Conservation (phyloP, 1,140 invertebrate species). For the Coenobita brevimanus region DNA sequence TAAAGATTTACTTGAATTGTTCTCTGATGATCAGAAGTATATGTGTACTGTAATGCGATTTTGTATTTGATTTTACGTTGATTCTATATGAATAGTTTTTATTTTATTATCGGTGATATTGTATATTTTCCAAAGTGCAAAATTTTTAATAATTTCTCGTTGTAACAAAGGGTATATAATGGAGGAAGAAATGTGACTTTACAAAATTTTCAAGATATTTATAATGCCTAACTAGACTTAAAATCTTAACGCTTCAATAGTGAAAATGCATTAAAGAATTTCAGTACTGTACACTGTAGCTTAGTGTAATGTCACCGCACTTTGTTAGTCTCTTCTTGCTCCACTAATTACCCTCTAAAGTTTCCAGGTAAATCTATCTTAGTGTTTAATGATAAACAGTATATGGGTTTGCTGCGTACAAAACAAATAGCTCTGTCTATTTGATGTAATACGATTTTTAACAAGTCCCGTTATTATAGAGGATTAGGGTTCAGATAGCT, state of each 20-base stretch:
- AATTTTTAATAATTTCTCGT: slow-evolving; percentile 58
- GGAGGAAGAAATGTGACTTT: slow-evolving; percentile 20
- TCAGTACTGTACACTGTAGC: slow-evolving; percentile 7
- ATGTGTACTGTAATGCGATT: neutral
- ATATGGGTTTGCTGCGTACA: slow-evolving; percentile 66
- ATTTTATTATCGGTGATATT: slow-evolving; percentile 59
- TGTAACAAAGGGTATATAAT: slow-evolving; percentile 47
- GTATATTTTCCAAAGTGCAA: slow-evolving; percentile 65
- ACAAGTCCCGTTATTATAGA: slow-evolving; percentile 62
- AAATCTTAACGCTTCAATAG: too few species aligned
- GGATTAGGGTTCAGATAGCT: slow-evolving; percentile 66
- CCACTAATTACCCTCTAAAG: slow-evolving; percentile 30
- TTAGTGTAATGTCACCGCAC: neutral
- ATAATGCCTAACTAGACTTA: neutral
- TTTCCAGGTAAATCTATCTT: slow-evolving; percentile 64
- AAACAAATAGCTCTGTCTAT: slow-evolving; percentile 64
- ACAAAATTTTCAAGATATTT: neutral
- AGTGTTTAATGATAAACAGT: slow-evolving; percentile 64
- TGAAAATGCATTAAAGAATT: slow-evolving; percentile 8
- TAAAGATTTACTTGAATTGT: slow-evolving; percentile 1
- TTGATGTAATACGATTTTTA: slow-evolving; percentile 67
- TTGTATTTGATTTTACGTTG: slow-evolving; percentile 41
- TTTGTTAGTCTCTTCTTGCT: slow-evolving; percentile 18
- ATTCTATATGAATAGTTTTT: slow-evolving; percentile 62
- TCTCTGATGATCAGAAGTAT: slow-evolving; percentile 24